Percentiles rank a stretch among this genome's conserved stretches.
These are phyloP conservation scores for Drosophila lutescens DNA, from an alignment of 2,888 invertebrate genomes.

Conservation along the genomic window DNA sequence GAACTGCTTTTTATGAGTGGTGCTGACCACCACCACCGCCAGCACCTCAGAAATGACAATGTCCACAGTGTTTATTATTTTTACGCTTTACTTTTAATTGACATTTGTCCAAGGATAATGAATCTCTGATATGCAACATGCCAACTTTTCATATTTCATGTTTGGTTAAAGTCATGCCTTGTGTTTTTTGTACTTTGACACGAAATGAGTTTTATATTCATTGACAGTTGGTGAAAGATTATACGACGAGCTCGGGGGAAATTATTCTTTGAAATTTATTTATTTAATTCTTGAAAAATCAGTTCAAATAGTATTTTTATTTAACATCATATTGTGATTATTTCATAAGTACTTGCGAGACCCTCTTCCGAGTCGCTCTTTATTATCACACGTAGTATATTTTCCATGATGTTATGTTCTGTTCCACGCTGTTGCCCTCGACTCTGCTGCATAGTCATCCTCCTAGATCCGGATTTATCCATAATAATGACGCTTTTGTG, in stretches of 20 bases:
- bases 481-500: slow-evolving; percentile 10
- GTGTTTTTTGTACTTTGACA: slow-evolving; percentile 21
- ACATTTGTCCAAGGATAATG: slow-evolving; percentile 69
- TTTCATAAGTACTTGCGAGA: not conserved
- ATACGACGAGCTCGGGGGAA: not conserved
- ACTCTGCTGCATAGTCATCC: slow-evolving; percentile 2
- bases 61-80: slow-evolving; percentile 43
- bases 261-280: not conserved
- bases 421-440: slow-evolving; percentile 8
- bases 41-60: slow-evolving; percentile 19
- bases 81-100: slow-evolving; percentile 70
- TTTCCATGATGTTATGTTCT: not conserved
- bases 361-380: not conserved
- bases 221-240: slow-evolving; percentile 34
- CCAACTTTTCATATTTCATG: slow-evolving; percentile 57
- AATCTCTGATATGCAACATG: slow-evolving; percentile 67
- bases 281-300: not conserved
- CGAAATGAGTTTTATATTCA: slow-evolving; percentile 61
- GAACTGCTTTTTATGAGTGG: slow-evolving; percentile 38
- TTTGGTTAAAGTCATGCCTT: slow-evolving; percentile 6
- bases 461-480: not conserved
- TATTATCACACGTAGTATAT: not conserved
- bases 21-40: not conserved
- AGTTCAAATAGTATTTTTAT: not conserved
- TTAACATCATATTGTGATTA: not conserved